A percentile compares a stretch with the other conserved stretches of the same genome.
phyloP scores from a whole-genome alignment of 2,888 invertebrate genomes.

The Subacronicta megacephala region DNA sequence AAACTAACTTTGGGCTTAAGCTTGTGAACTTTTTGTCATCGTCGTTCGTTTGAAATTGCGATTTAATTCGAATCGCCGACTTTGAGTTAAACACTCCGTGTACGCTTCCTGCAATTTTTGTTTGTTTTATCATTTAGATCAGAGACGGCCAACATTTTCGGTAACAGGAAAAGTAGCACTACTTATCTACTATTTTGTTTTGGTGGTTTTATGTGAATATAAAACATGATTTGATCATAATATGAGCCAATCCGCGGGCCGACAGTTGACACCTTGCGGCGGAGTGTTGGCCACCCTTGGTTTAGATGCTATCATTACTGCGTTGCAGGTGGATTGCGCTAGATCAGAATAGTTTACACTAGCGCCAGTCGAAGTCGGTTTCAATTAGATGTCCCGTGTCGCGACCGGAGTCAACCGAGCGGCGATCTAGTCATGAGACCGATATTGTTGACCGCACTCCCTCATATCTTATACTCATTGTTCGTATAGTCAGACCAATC shows the following conservation, averaged over 20 bases:
- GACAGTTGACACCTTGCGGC: too few relatives aligned
- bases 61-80: slow-evolving; percentile 66
- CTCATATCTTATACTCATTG: slow-evolving; percentile 26
- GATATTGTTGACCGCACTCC: slow-evolving; percentile 35
- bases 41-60: slow-evolving; percentile 65
- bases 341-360: slow-evolving; percentile 50
- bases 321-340: slow-evolving; percentile 20
- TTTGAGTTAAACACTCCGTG: slow-evolving; percentile 53
- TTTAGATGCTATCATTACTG: slow-evolving; percentile 33
- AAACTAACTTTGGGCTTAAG: slow-evolving; percentile 70
- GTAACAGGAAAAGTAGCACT: too few relatives aligned
- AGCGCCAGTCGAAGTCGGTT: slow-evolving; percentile 63
- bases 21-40: slow-evolving; percentile 74
- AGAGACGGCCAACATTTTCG: too few relatives aligned
- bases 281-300: too few relatives aligned
- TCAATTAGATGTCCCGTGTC: slow-evolving; percentile 69
- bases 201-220: too few relatives aligned
- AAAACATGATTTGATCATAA: too few relatives aligned
- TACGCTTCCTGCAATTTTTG: slow-evolving; percentile 45
- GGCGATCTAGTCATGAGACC: slow-evolving; percentile 35
- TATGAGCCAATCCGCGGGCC: too few relatives aligned
- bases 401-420: slow-evolving; percentile 47
- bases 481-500: slow-evolving; percentile 22
- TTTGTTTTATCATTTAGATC: slow-evolving; percentile 31
- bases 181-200: too few relatives aligned